Evolutionary conservation across 1,140 invertebrate genomes (phyloP), one percentile per base, ranked within the genome.

Genomic region (Agrilus planipennis): DNA sequence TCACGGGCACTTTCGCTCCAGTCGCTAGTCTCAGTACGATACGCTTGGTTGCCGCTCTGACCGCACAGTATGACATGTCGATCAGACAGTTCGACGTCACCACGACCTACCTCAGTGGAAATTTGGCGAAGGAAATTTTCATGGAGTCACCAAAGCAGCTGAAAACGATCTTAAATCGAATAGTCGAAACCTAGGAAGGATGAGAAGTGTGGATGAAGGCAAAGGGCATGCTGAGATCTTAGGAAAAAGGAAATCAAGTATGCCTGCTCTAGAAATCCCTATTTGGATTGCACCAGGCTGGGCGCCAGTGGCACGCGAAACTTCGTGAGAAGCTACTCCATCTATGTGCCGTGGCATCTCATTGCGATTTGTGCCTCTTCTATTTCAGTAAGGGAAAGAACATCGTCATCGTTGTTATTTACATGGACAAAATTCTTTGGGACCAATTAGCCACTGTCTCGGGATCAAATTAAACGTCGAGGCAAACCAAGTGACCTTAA

Each of bases 61-160:
- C 60, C 34, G 55, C 54, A 5, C 28, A 52, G 34, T 20, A 60
- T 18, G 47, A 56, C 18, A 45, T 54, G 11, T 19, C 54, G 11
- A 47, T 68, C 9, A 30, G 39, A 25, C 56, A 64, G 29, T 55
- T 67, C 27, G 62, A 67, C 50, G 51, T 67, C 1, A 61, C 57
- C 39, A 60, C 61, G 34, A 63, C 64, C 2, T 67, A 61, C 44
- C 31, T 67, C 2, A 46, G 64, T 51, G 62, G 61, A 11, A 27
- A 54, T 17, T 27, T 65, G 6, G 44, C 59, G 6, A 58, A 64
- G 37, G 42, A 53, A 22, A 54, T 63, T 19, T 64, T 49, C 44
- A 59, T 66, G 46, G 45, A 55, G 36, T 43, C 23, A 12, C 23
- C 23, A 12, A 27, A 27, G 23, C 7, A 27, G 7, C 12, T 27